Percentiles rank a stretch among this genome's conserved stretches.
These are phyloP conservation scores for Geodia barretti DNA, from an alignment of 37 sponge, comb jelly and placozoan genomes.

Conservation along the genomic window DNA sequence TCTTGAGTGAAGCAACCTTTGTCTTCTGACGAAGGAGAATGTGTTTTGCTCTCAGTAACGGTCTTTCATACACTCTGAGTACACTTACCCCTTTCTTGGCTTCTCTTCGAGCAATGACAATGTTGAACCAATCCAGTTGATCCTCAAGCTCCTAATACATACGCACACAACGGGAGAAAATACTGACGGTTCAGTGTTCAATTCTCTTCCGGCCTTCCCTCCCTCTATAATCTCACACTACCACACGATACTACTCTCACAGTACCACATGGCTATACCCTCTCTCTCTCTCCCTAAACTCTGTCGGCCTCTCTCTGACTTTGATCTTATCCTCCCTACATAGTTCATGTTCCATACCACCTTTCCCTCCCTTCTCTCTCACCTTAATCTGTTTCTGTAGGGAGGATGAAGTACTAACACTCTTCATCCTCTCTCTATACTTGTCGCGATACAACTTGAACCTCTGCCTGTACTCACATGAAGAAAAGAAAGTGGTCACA, in stretches of 20 bases:
- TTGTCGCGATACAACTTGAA: conserved; percentile 44
- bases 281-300: conserved; percentile 1
- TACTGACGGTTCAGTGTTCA: not conserved
- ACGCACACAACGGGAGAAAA: not conserved
- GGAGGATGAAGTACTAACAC: conserved; percentile 40
- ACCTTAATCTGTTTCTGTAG: conserved; percentile 68
- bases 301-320: not conserved
- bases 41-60: not conserved
- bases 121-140: conserved; percentile 80
- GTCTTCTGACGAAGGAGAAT: too few relatives aligned
- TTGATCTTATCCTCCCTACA: too few relatives aligned
- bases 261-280: not conserved
- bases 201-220: not conserved
- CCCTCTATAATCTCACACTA: not conserved
- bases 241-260: not conserved
- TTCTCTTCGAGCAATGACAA: conserved; percentile 58
- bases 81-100: not conserved
- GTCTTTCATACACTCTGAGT: not conserved
- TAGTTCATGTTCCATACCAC: too few relatives aligned
- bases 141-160: conserved; percentile 57
- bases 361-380: not conserved
- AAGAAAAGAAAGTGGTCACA: not conserved
- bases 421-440: conserved; percentile 65
- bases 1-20: not conserved
- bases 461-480: conserved; percentile 25